Evolutionary conservation across 2,113 vertebrate genomes (phyloP), one percentile per base, ranked within the genome.

Genomic region (Dinomys branickii): DNA sequence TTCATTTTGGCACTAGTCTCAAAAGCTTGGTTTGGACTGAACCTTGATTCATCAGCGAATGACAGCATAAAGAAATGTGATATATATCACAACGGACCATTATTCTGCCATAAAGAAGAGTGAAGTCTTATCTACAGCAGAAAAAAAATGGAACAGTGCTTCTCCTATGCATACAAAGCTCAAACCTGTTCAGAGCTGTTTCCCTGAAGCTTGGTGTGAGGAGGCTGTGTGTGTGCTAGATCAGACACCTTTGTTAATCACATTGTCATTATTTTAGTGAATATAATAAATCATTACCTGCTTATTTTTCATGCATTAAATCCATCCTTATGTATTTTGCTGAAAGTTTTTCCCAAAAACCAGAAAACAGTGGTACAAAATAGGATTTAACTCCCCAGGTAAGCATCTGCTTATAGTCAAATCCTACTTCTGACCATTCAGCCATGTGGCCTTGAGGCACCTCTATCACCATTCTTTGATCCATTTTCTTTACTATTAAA

Each of bases 271-370:
- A 65, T 90, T 85, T 85, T 59, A 85, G 24, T 54, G 12, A 44
- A 33, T 52, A 10, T 59, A 63, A 67, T 33, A 86, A 81, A 47
- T 52, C 52, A 56, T 77, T 50, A 52, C 44, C 93, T 28, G 41
- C 16, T 88, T 65, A 54, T 86, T 38, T 75, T 26, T 84, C 52
- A 33, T 73, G 50, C 71, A n/a, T 80, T 88, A 85, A 61, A 81
- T 65, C 17, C 5, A 50, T 5, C 4, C 2, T 8, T 38, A 47
- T 56, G 1, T 28, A 41, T 89, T 73, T 85, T 96, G 2, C 7
- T 50, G 47, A 86, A 80, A 71, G 3, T 12, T 81, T 94, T 85
- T 61, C 52, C 24, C 61, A 10, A 19, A n/a, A 84, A 52, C 7
- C 41, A 84, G 59, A 78, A 30, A 6, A 47, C 26, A 75, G 28